Conservation (phyloP, 1,140 invertebrate species). For the Drosophila saltans region DNA sequence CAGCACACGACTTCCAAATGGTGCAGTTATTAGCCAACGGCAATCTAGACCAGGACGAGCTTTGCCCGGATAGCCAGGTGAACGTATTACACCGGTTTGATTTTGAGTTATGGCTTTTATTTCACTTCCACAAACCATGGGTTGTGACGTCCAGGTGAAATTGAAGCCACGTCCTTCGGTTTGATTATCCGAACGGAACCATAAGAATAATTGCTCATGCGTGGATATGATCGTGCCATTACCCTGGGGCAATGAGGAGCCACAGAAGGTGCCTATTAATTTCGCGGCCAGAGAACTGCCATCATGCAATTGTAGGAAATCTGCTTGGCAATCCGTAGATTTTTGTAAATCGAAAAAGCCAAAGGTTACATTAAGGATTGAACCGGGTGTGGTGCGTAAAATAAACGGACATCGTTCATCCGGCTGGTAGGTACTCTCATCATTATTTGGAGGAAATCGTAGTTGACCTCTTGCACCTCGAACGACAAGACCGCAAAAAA, state of each 20-base stretch:
- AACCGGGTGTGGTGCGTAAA: conserved; percentile 86
- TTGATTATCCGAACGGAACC: conserved; percentile 89
- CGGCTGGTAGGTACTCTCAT: conserved; percentile 76
- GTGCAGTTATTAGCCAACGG: conserved; percentile 88
- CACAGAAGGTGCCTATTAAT: conserved; percentile 91
- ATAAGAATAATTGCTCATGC: conserved; percentile 89
- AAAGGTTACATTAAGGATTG: conserved; percentile 92
- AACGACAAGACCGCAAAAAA: conserved; percentile 84
- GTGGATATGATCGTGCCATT: conserved; percentile 88
- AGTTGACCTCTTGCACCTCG: conserved; percentile 75
- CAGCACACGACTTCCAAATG: conserved; percentile 89
- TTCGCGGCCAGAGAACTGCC: conserved; percentile 87
- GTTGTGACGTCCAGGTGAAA: conserved; percentile 88
- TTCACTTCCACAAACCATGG: conserved; percentile 88
- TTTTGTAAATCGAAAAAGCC: conserved; percentile 87
- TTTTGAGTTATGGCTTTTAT: conserved; percentile 80
- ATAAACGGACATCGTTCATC: conserved; percentile 92
- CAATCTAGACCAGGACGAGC: conserved; percentile 92
- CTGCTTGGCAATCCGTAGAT: conserved; percentile 85
- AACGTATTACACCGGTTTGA: conserved; percentile 88
- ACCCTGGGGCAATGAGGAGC: conserved; percentile 85
- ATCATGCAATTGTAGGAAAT: conserved; percentile 91
- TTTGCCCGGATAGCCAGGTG: conserved; percentile 91
- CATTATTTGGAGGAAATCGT: conserved; percentile 84
- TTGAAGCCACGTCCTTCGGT: conserved; percentile 85